phyloP scores from a whole-genome alignment of 1,140 invertebrate genomes.

The Drosophila rhopaloa region DNA sequence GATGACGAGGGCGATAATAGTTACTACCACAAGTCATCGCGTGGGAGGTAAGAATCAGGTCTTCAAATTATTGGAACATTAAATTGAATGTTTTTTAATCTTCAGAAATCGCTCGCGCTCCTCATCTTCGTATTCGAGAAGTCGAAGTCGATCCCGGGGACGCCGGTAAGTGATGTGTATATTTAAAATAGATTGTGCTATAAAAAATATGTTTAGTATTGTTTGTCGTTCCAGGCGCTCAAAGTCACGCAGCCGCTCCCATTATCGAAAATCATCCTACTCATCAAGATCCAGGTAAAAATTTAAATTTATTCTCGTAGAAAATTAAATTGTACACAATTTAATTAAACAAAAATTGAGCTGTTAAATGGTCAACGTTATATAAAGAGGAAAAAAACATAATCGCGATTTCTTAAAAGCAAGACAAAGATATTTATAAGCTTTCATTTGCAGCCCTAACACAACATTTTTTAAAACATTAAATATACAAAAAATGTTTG shows the following conservation, averaged over 20 bases:
- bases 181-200: conserved; percentile 21
- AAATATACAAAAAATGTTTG: too few species aligned
- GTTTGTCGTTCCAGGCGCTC: conserved; percentile 73
- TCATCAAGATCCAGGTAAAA: conserved; percentile 68
- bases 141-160: conserved; percentile 85
- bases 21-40: conserved; percentile 65
- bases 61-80: neutral
- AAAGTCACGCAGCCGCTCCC: conserved; percentile 70
- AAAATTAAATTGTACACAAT: too few species aligned
- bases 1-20: conserved; percentile 57
- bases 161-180: conserved; percentile 52
- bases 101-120: conserved; percentile 84
- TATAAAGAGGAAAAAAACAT: too few species aligned
- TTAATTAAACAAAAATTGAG: too few species aligned
- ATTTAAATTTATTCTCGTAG: too few species aligned
- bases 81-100: neutral
- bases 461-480: too few species aligned
- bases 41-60: conserved; percentile 44
- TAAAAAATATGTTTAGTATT: conserved; percentile 31
- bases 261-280: conserved; percentile 77
- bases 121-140: conserved; percentile 70
- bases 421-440: too few species aligned
- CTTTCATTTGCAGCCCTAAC: too few species aligned
- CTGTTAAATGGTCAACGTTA: too few species aligned
- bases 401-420: too few species aligned